Evolutionary conservation across 2,888 invertebrate genomes (phyloP).

Genomic region (Athalia circularis): DNA sequence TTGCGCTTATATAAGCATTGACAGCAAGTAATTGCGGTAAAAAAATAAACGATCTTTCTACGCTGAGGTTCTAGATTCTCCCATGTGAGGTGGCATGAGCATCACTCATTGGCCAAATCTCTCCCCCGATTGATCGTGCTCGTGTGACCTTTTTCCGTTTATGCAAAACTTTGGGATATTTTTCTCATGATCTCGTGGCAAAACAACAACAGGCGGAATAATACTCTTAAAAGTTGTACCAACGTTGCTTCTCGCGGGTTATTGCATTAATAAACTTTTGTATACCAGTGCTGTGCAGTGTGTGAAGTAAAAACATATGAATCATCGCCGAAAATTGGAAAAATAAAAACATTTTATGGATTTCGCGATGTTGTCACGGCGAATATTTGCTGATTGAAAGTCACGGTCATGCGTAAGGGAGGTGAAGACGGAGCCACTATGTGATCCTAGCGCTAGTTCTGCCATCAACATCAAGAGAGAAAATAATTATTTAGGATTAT

Average conservation of each 20-base stretch:
- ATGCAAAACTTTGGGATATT: constrained; percentile 62
- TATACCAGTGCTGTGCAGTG: neutral
- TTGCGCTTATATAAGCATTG: neutral
- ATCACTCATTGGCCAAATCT: constrained; percentile 55
- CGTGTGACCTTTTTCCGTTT: constrained; percentile 69
- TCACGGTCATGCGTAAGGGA: constrained; percentile 62
- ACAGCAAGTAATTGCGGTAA: constrained; percentile 16
- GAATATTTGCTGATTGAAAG: constrained; percentile 61
- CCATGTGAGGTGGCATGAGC: constrained; percentile 46
- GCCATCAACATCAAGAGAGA: constrained; percentile 21
- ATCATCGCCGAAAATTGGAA: neutral
- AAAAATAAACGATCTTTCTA: constrained; percentile 39
- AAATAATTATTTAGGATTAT: neutral
- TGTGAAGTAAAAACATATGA: constrained; percentile 8
- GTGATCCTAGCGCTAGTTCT: constrained; percentile 52
- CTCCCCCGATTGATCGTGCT: constrained; percentile 62
- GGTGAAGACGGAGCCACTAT: constrained; percentile 57
- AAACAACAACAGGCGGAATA: constrained; percentile 65
- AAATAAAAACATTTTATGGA: constrained; percentile 23
- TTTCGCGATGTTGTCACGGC: constrained; percentile 45
- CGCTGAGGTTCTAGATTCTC: constrained; percentile 46
- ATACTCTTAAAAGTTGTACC: constrained; percentile 18
- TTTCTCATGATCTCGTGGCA: constrained; percentile 64
- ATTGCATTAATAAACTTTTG: neutral
- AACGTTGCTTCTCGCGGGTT: neutral